Evolutionary conservation across 2,888 invertebrate genomes (phyloP).

Genomic region (Macrosoma leucophasiata): DNA sequence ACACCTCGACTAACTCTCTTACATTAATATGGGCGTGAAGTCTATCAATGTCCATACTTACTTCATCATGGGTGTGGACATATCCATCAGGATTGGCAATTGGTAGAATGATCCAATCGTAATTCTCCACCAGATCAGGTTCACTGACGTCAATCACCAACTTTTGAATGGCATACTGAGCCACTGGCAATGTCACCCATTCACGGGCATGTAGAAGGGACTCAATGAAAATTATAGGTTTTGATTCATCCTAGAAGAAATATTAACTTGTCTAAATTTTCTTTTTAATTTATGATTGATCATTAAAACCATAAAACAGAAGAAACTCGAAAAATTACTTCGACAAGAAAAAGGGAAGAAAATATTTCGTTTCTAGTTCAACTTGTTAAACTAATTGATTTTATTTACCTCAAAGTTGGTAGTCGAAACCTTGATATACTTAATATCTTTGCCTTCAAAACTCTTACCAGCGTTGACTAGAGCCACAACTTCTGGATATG

Average conservation of each 20-base stretch:
- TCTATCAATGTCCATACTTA: no score
- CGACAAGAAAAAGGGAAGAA: no score
- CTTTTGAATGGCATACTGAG: slow-evolving; percentile 79
- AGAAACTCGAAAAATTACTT: no score
- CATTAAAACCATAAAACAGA: no score
- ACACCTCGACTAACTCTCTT: no score
- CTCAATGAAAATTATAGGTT: slow-evolving; percentile 77
- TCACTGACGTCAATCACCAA: slow-evolving; percentile 75
- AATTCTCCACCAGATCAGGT: slow-evolving; percentile 66
- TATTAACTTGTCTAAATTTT: no score
- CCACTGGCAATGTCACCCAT: slow-evolving; percentile 81
- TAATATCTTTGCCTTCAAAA: slow-evolving; percentile 19
- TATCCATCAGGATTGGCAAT: slow-evolving; percentile 84
- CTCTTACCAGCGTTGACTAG: slow-evolving; percentile 14
- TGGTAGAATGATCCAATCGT: slow-evolving; percentile 81
- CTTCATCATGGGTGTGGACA: slow-evolving; percentile 64
- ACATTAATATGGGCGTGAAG: no score
- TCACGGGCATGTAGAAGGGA: slow-evolving; percentile 80
- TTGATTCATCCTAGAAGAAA: no score
- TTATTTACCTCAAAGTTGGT: slow-evolving; percentile 14
- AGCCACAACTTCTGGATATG: slow-evolving; percentile 17
- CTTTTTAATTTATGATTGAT: no score
- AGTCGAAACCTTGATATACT: slow-evolving; percentile 21
- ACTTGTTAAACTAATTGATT: neutral
- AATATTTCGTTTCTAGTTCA: no score